Conservation (phyloP, 2,888 invertebrate genomes). For the Eudemis profundana region DNA sequence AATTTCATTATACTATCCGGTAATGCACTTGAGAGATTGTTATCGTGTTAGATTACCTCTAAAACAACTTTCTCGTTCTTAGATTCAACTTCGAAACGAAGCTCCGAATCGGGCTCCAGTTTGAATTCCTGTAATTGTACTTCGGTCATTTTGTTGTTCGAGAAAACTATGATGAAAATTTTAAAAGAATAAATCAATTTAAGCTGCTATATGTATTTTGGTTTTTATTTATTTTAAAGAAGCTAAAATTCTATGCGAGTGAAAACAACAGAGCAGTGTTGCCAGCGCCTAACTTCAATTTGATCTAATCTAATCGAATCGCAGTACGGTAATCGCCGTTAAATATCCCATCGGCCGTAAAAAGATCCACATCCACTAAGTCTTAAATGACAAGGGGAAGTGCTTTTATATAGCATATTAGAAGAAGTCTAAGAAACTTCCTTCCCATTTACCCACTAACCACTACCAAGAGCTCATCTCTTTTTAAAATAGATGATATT, state of each 20-base stretch:
- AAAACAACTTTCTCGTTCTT: conserved; percentile 93
- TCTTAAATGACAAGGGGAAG: too few species aligned
- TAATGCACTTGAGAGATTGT: not conserved
- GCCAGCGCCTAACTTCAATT: too few species aligned
- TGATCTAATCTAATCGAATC: too few species aligned
- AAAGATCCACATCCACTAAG: too few species aligned
- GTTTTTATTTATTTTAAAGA: not conserved
- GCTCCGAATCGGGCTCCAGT: conserved; percentile 93
- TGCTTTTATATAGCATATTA: too few species aligned
- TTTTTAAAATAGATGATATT: too few species aligned
- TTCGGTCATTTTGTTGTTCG: conserved; percentile 72
- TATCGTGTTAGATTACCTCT: conserved; percentile 80
- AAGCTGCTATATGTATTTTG: not conserved
- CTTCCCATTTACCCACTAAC: too few species aligned
- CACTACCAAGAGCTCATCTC: too few species aligned
- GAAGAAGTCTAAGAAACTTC: too few species aligned
- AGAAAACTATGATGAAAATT: not conserved
- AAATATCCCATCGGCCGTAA: too few species aligned
- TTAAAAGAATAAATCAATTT: not conserved
- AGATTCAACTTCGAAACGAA: conserved; percentile 97
- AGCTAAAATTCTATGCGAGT: not conserved
- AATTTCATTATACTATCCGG: not conserved
- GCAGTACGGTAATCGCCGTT: too few species aligned
- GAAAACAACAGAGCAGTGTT: too few species aligned
- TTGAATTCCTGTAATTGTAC: conserved; percentile 89